Base-by-base conservation (phyloP, 2,113 vertebrate species). In the Todiramphus chloris region DNA sequence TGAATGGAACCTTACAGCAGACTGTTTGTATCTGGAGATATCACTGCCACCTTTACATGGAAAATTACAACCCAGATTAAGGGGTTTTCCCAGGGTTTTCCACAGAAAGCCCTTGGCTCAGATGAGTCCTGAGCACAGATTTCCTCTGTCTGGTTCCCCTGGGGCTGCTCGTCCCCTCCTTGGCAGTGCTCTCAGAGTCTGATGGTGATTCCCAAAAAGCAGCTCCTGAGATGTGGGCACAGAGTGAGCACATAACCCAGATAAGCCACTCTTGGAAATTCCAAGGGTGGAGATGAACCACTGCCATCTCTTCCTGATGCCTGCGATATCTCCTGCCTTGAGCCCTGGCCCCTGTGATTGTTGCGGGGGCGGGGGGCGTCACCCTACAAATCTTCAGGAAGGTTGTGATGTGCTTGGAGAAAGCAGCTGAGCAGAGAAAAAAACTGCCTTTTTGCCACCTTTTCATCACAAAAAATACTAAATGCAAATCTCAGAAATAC, bases 51-150 rank as follows among this genome's bases (percentile, higher is more conserved):
- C 13, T 48, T 70, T 24, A 46, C 16, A 23, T 14, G 64, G 68
- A 81, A 87, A 96, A 88, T 70, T 76, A 66, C 70, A 51, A 3
- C 12, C 16, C 41, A 58, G 19, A 56, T 35, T 11, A 63, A 60
- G 64, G 82, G 79, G 6, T 37, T 95, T 96, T 68, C 94, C 85
- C 85, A 69, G 67, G 48, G 44, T 69, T 94, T 93, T 89, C 16
- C n/a, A 50, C 28, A 16, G 59, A 80, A 80, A 86, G 5, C 5
- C 2, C 50, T 75, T 64, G 25, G 41, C 59, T 70, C 37, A 15
- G 19, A 53, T 67, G 44, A 91, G 41, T 41, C 18, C 56, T 31
- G 30, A 86, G 58, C 39, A 84, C 24, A 66, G 31, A 58, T 64
- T 87, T 93, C 83, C 64, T 87, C 70, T 44, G 25, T 21, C 67